Percentiles rank a stretch among this genome's conserved stretches.
Evolutionary conservation across 2,113 vertebrate species (phyloP).

Genomic region (Cavia porcellus): DNA sequence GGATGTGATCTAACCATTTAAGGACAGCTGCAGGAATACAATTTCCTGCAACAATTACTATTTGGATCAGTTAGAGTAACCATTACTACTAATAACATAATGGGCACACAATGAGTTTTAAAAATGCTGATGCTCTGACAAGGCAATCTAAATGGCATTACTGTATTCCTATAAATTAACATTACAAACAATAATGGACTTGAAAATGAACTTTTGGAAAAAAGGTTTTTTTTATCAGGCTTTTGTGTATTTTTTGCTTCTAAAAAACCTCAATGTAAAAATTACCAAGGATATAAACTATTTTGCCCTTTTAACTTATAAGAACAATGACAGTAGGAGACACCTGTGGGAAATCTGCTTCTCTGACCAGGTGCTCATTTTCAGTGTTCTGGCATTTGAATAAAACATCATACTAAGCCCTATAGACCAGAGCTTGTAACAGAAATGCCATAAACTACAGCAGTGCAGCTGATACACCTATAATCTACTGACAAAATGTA

Average conservation of each 20-base stretch:
- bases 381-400: conserved; percentile 47
- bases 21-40: background rate
- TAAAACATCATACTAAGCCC: conserved; percentile 69
- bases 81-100: background rate
- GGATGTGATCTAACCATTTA: background rate
- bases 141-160: conserved; percentile 26
- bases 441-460: conserved; percentile 56
- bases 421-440: conserved; percentile 38
- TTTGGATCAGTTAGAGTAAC: background rate
- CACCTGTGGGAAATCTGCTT: conserved; percentile 30
- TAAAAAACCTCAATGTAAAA: conserved; percentile 7
- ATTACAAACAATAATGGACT: conserved; percentile 17
- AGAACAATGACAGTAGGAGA: conserved; percentile 51
- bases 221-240: background rate
- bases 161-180: background rate
- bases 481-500: conserved; percentile 67
- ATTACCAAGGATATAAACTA: background rate
- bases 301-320: conserved; percentile 46
- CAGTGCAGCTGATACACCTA: conserved; percentile 5
- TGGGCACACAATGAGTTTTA: background rate
- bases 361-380: conserved; percentile 60
- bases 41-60: background rate
- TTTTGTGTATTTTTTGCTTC: conserved; percentile 40
- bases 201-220: conserved; percentile 19
- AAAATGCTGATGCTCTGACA: background rate